phyloP scores from a whole-genome alignment of 2,113 vertebrate species.

The Tautogolabrus adspersus region DNA sequence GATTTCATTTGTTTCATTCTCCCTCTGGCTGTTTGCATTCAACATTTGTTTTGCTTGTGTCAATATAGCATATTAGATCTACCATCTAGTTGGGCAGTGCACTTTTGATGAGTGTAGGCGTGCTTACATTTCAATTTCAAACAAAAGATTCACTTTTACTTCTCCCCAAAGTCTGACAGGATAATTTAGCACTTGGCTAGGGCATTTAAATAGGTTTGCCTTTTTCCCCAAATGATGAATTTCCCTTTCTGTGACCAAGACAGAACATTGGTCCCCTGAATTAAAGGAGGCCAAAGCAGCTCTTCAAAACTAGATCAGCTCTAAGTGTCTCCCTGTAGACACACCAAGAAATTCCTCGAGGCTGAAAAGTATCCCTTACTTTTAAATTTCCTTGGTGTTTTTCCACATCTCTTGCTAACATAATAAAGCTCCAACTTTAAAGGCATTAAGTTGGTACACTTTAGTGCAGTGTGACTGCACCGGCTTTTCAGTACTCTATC shows the following conservation, averaged over 20 bases:
- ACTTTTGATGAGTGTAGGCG: slow-evolving; percentile 3
- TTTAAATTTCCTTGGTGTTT: background rate
- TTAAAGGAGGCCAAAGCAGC: slow-evolving; percentile 78
- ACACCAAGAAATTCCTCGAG: slow-evolving; percentile 30
- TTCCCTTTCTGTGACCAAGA: slow-evolving; percentile 62
- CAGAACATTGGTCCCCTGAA: slow-evolving; percentile 61
- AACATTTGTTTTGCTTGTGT: slow-evolving; percentile 22
- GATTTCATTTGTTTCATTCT: slow-evolving; percentile 10
- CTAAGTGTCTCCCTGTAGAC: slow-evolving; percentile 72
- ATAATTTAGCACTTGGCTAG: slow-evolving; percentile 62
- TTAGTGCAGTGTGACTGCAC: background rate
- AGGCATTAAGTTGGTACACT: background rate
- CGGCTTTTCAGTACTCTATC: background rate
- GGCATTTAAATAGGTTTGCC: slow-evolving; percentile 64
- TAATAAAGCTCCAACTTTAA: slow-evolving; percentile 1
- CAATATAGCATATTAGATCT: slow-evolving; percentile 10
- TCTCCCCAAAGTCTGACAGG: slow-evolving; percentile 43
- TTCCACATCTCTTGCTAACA: background rate
- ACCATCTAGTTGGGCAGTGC: slow-evolving; percentile 9
- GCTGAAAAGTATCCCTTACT: slow-evolving; percentile 15
- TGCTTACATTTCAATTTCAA: slow-evolving; percentile 44
- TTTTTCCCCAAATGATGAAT: slow-evolving; percentile 76
- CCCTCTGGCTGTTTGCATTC: slow-evolving; percentile 29
- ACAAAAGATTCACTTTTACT: slow-evolving; percentile 36
- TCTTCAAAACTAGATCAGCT: slow-evolving; percentile 74